These are phyloP conservation scores for Notamacropus eugenii DNA, from an alignment of 2,797 vertebrate genomes.

Conservation along the genomic window DNA sequence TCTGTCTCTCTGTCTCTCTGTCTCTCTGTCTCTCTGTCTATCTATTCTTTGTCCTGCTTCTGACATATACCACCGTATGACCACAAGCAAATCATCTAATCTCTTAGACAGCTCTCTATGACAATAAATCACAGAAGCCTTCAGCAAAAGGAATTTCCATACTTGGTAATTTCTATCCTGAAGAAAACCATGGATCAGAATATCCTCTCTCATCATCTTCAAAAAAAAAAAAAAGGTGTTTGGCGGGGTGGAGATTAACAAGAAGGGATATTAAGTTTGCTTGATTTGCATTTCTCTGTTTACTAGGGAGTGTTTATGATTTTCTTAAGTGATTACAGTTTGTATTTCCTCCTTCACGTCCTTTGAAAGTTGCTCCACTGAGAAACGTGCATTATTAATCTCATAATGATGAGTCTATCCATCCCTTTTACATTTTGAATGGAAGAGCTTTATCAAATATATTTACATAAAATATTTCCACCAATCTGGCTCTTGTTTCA, in stretches of 20 bases:
- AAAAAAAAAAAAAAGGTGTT: not conserved
- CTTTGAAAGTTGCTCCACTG: not conserved
- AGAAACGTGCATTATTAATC: not conserved
- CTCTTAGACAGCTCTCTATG: not conserved
- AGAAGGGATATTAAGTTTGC: not conserved
- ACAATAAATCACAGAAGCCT: not conserved
- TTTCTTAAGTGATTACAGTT: not conserved
- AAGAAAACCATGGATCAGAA: not conserved
- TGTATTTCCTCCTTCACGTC: not conserved
- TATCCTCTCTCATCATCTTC: not conserved
- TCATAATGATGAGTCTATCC: not conserved
- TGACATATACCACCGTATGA: not conserved
- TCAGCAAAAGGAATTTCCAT: not conserved
- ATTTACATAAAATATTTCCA: not conserved
- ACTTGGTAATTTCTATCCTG: not conserved
- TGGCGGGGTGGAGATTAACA: not conserved
- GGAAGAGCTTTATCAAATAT: not conserved
- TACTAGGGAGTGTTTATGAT: not conserved
- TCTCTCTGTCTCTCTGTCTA: too few species aligned
- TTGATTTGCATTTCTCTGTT: not conserved
- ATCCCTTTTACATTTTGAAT: not conserved
- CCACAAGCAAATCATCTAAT: not conserved
- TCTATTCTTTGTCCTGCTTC: not conserved
- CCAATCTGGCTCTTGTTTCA: not conserved
- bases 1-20: rapidly evolving